Base-by-base conservation (phyloP, 1,140 invertebrate species). In the Pantala flavescens region DNA sequence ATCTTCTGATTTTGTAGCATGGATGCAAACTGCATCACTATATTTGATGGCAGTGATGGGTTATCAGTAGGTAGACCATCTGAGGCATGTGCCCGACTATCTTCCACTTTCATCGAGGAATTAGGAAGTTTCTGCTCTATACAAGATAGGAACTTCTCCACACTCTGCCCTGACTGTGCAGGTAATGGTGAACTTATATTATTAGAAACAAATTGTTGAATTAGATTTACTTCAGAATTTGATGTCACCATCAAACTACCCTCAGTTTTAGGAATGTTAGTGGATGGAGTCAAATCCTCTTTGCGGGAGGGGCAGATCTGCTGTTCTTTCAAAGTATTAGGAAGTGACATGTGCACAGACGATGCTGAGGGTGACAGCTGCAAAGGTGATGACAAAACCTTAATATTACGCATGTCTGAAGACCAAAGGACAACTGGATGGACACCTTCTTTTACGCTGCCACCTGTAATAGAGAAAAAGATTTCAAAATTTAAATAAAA, bases 91-190 rank as follows among this genome's bases (percentile, higher is more conserved):
- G 49, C 1, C 12, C 12, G 49, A 21, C 5, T 63, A 14, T 16
- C 49, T 14, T 63, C 49, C 5, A 63, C 49, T 14, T 63, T 63
- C 49, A 63, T 3, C 5, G 14, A 16, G 5, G 49, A 19, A 21
- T 63, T 63, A 63, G 70, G 28, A 0, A 5, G 19, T 21, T 21
- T 71, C 24, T 71, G 43, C 23, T 86, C 85, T 21, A 86, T 84
- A n/a, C 86, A 84, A 49, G 86, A 87, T 3, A 89, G 80, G 78
- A 85, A 89, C 77, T 85, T 88, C 75, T 88, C 87, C 23, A 87
- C 82, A 81, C 87, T 87, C 76, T 85, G 84, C 7, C 82, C 85
- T 78, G 80, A 86, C 78, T 88, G 84, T 0, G 86, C 81, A 0
- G 86, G 86, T 5, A 89, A 77, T 10, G 87, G 83, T 21, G 16